A percentile compares a stretch with the other conserved stretches of the same genome.
Conservation (phyloP, 2,888 invertebrate species). For the Polydrusus pterygomalis region DNA sequence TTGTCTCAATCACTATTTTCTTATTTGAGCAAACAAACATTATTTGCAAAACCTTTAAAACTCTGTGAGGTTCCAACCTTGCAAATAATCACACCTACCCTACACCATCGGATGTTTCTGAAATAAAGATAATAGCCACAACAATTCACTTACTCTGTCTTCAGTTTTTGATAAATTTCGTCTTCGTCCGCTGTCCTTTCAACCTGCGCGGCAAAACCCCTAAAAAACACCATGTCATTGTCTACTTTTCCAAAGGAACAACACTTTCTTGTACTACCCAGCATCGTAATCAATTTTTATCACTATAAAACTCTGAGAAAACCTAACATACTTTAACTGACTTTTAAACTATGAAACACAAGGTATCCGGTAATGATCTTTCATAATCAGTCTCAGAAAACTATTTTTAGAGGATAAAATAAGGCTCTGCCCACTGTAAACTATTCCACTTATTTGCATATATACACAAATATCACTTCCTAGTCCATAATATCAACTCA, state of each 20-base stretch:
- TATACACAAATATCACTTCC: background rate
- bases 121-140: too few relatives aligned
- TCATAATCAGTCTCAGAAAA: too few relatives aligned
- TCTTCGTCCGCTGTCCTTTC: slow-evolving; percentile 84
- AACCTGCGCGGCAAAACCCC: slow-evolving; percentile 86
- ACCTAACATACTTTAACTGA: background rate
- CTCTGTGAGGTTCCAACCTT: too few relatives aligned
- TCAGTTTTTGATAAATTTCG: slow-evolving; percentile 89
- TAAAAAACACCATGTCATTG: slow-evolving; percentile 71
- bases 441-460: background rate
- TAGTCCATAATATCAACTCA: background rate
- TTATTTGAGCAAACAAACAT: too few relatives aligned
- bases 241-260: slow-evolving; percentile 30
- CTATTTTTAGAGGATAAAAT: too few relatives aligned
- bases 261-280: slow-evolving; percentile 31
- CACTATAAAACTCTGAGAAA: background rate
- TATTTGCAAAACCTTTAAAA: too few relatives aligned
- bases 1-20: too few relatives aligned
- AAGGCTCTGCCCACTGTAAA: background rate
- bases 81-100: too few relatives aligned
- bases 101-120: too few relatives aligned
- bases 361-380: too few relatives aligned
- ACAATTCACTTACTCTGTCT: slow-evolving; percentile 82
- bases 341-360: background rate
- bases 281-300: slow-evolving; percentile 1